Evolutionary conservation across 2,888 invertebrate genomes (phyloP), one percentile per base, ranked within the genome.

Genomic region (Apotomis turbidana): DNA sequence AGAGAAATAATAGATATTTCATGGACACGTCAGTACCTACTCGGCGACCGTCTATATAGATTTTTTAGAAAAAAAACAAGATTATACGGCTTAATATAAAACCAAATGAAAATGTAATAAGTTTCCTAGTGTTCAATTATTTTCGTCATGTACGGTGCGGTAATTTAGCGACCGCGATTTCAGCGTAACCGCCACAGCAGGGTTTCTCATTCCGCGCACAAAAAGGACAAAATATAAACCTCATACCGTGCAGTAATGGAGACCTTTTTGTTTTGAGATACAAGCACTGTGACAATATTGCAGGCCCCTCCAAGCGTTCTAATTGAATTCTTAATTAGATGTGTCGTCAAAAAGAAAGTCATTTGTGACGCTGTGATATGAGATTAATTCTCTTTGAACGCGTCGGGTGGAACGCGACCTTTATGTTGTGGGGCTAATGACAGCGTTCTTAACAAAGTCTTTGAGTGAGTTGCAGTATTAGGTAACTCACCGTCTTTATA

Each of bases 281-380:
- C 64, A 52, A 64, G 54, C 58, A 66, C 71, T 67, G 55, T 60
- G 66, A 66, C 66, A 61, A 51, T 68, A 72, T 68, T 63, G 54
- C 60, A 60, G 52, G 70, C 13, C 70, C 64, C 62, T 52, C 55
- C 78, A 79, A 78, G 77, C 77, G 78, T 78, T 80, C 78, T 82
- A 85, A 85, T 85, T 84, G 80, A 86, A 86, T 83, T 77, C 78
- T 78, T 80, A 83, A 84, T 83, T 81, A 79, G 80, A 74, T 81
- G 78, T 76, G 75, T 70, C 76, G 73, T 76, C 76, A 80, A 83
- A 84, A 85, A 85, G 79, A 83, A 84, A 81, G 82, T 85, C 82
- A 83, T 85, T 85, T 83, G 77, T 76, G 75, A 78, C 63, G 78
- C 79, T 81, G 79, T 79, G 82, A 83, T 81, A 80, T 79, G 81